phyloP scores from a whole-genome alignment of 1,140 invertebrate species.

The Conus betulinus region DNA sequence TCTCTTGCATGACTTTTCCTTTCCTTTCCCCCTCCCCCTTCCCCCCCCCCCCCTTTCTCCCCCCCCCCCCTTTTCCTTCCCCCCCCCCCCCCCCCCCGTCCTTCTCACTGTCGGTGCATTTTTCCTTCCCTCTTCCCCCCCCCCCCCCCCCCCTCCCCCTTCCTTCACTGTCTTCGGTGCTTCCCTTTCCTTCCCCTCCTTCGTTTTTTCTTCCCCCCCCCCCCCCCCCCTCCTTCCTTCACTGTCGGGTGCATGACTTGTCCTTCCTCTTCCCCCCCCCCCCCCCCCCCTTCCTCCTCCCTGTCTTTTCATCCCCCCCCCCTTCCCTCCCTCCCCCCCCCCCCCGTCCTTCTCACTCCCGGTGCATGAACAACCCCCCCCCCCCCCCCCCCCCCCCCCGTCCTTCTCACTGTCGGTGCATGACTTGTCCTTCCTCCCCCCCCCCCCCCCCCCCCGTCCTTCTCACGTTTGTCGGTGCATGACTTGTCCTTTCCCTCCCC shows the following conservation, averaged over 20 bases:
- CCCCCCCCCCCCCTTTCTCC: not conserved
- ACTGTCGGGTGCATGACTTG: too few relatives aligned
- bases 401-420: not conserved
- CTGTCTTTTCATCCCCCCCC: not conserved
- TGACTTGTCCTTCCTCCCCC: too few relatives aligned
- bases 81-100: not conserved
- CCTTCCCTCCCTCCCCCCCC: not conserved
- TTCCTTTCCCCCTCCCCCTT: not conserved
- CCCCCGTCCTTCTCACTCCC: not conserved
- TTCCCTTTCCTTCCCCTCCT: not conserved
- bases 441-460: not conserved
- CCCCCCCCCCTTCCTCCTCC: not conserved
- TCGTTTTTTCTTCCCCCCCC: not conserved
- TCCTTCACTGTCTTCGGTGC: not conserved
- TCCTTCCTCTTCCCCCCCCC: not conserved
- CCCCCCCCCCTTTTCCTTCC: not conserved
- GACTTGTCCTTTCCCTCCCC: not conserved
- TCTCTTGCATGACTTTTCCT: not conserved
- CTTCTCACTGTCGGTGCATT: not conserved
- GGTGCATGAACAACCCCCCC: not conserved
- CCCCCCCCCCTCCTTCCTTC: too few relatives aligned
- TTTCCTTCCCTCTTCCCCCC: not conserved
- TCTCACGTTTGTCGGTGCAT: too few relatives aligned
- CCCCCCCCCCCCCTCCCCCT: not conserved
- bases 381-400: not conserved